These are phyloP conservation scores for Aulostomus chinensis DNA, from an alignment of 2,797 vertebrate species.

Conservation along the genomic window DNA sequence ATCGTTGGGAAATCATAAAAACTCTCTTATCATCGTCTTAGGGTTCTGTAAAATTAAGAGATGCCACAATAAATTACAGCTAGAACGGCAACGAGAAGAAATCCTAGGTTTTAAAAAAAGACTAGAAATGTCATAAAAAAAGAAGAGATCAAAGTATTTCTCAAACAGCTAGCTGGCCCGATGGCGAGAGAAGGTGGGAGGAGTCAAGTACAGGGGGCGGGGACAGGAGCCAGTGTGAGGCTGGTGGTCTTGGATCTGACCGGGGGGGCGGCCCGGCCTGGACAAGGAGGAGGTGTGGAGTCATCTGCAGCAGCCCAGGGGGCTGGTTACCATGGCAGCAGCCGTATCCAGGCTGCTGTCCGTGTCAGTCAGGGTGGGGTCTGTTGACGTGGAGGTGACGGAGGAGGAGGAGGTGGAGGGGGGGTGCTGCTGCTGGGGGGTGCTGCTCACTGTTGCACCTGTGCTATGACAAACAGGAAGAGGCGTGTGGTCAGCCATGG, in stretches of 20 bases:
- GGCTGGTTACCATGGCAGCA: conserved; percentile 66
- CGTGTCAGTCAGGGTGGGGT: conserved; percentile 87
- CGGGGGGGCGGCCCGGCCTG: conserved; percentile 12
- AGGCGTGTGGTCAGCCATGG: conserved; percentile 81
- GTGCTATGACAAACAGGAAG: conserved; percentile 90
- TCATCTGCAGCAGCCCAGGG: conserved; percentile 95
- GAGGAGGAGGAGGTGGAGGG: conserved; percentile 79
- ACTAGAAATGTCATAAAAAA: conserved; percentile 34
- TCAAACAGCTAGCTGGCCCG: conserved; percentile 68
- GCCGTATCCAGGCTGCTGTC: conserved; percentile 88
- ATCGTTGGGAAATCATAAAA: conserved; percentile 67
- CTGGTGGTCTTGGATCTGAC: conserved; percentile 30
- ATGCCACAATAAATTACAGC: conserved; percentile 79
- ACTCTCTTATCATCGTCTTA: conserved; percentile 62
- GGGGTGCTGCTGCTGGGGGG: conserved; percentile 75
- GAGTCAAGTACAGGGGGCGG: conserved; percentile 14
- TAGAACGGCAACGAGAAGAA: too few species aligned
- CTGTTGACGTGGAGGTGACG: conserved; percentile 87
- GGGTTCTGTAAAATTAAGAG: conserved; percentile 66
- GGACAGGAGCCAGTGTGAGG: conserved; percentile 38
- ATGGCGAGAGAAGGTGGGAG: conserved; percentile 16
- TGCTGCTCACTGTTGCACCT: conserved; percentile 96
- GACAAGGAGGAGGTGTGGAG: conserved; percentile 43
- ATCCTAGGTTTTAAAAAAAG: conserved; percentile 29
- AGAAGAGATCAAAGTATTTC: conserved; percentile 39